Conservation (phyloP, 2,113 vertebrate species). For the Mesembrinibis cayennensis region DNA sequence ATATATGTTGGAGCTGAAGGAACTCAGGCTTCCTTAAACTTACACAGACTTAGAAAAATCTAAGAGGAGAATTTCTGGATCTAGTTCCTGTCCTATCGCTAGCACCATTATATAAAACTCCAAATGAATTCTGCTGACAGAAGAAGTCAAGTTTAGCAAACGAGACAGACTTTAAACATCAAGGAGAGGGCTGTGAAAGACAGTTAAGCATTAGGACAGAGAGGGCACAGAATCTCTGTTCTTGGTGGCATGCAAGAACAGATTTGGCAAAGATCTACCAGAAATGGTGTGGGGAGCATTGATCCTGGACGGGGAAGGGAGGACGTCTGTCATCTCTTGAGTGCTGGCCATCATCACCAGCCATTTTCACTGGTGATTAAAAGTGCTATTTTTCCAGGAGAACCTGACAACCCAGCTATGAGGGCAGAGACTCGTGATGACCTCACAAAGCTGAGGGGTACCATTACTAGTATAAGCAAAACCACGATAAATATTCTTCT, state of each 20-base stretch:
- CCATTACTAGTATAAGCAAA: neutral
- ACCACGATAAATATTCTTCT: neutral
- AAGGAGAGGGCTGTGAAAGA: neutral
- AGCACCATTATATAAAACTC: neutral
- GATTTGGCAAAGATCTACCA: neutral
- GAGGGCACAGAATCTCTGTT: neutral
- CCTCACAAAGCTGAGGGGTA: neutral
- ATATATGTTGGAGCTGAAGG: neutral
- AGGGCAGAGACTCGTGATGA: neutral
- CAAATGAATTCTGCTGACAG: neutral
- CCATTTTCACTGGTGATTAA: neutral
- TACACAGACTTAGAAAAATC: neutral
- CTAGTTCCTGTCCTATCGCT: neutral
- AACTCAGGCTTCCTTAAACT: neutral
- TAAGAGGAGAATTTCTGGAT: neutral
- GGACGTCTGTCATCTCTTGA: neutral
- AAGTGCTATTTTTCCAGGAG: neutral
- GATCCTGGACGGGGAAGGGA: neutral
- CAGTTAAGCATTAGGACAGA: neutral
- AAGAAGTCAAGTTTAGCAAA: neutral
- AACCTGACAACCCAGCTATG: neutral
- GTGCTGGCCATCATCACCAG: neutral
- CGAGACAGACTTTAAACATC: neutral
- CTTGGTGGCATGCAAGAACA: neutral
- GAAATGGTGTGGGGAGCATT: neutral